Conservation (phyloP, 92 coral and sea anemone species). For the Diadumene lineata region DNA sequence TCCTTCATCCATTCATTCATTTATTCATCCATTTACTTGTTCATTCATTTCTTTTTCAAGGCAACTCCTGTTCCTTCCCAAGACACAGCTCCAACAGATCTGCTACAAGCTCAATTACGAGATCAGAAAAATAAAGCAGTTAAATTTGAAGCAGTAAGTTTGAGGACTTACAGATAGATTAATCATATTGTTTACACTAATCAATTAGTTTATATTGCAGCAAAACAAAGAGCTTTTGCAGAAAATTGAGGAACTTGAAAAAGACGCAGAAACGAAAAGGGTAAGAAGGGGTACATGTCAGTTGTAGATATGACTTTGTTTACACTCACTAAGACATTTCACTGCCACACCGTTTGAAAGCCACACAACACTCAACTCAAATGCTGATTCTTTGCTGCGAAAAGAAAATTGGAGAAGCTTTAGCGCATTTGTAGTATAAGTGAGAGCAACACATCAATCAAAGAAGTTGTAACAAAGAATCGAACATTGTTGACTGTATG, state of each 20-base stretch:
- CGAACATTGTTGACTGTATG: too few relatives aligned
- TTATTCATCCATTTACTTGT: too few relatives aligned
- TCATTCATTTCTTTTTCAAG: neutral
- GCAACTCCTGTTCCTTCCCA: neutral
- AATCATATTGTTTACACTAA: neutral
- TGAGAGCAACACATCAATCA: too few relatives aligned
- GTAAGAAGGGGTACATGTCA: neutral
- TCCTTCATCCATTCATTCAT: too few relatives aligned
- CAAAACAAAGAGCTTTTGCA: constrained; percentile 10
- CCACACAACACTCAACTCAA: too few relatives aligned
- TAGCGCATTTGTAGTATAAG: too few relatives aligned
- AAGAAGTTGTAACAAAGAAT: too few relatives aligned
- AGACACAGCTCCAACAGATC: constrained; percentile 15
- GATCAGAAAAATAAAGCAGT: constrained; percentile 60
- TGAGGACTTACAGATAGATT: neutral
- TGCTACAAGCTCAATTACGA: constrained; percentile 75
- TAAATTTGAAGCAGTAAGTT: constrained; percentile 64
- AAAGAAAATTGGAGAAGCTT: too few relatives aligned
- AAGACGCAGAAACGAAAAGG: constrained; percentile 4
- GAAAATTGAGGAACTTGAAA: neutral
- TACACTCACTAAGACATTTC: too few relatives aligned
- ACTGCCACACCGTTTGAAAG: too few relatives aligned
- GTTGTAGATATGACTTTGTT: too few relatives aligned
- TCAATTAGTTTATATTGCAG: neutral
- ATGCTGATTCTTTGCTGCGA: too few relatives aligned